Evolutionary conservation across 2,797 vertebrate genomes (phyloP).

Genomic region (Pelobates cultripes): DNA sequence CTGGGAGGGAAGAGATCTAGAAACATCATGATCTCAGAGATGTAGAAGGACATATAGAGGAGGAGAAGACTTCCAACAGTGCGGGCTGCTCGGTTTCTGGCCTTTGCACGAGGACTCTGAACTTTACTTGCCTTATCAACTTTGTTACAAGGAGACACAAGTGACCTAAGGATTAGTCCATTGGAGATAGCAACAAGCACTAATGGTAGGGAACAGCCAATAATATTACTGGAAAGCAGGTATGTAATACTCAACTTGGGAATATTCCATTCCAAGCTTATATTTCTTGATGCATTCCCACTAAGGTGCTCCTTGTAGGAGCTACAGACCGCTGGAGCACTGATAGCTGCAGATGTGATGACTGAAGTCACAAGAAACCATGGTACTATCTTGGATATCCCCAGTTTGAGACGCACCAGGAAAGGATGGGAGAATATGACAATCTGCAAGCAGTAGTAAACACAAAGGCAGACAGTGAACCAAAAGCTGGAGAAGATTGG

Average conservation of each 20-base stretch:
- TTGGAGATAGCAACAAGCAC: slow-evolving; percentile 45
- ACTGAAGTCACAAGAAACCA: slow-evolving; percentile 28
- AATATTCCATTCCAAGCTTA: slow-evolving; percentile 21
- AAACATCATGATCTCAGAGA: slow-evolving; percentile 47
- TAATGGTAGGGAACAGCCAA: slow-evolving; percentile 40
- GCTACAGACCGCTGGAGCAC: slow-evolving; percentile 43
- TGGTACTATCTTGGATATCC: slow-evolving; percentile 38
- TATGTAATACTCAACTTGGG: slow-evolving; percentile 36
- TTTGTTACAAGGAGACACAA: slow-evolving; percentile 3
- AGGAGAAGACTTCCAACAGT: slow-evolving; percentile 33
- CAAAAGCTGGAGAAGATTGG: slow-evolving; percentile 45
- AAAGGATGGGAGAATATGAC: slow-evolving; percentile 47
- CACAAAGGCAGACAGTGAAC: slow-evolving; percentile 49
- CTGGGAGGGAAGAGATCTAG: slow-evolving; percentile 36
- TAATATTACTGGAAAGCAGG: slow-evolving; percentile 36
- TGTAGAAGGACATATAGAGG: slow-evolving; percentile 41
- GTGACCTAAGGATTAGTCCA: slow-evolving; percentile 37
- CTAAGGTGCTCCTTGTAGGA: slow-evolving; percentile 17
- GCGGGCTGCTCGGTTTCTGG: slow-evolving; percentile 36
- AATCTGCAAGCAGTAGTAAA: slow-evolving; percentile 44
- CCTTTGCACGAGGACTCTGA: not conserved
- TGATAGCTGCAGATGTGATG: slow-evolving; percentile 21
- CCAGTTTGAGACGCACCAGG: slow-evolving; percentile 21
- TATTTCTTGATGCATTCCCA: slow-evolving; percentile 1
- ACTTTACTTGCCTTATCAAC: slow-evolving; percentile 17